Evolutionary conservation across 1,140 invertebrate genomes (phyloP).

Genomic region (Zaprionus nigranus): DNA sequence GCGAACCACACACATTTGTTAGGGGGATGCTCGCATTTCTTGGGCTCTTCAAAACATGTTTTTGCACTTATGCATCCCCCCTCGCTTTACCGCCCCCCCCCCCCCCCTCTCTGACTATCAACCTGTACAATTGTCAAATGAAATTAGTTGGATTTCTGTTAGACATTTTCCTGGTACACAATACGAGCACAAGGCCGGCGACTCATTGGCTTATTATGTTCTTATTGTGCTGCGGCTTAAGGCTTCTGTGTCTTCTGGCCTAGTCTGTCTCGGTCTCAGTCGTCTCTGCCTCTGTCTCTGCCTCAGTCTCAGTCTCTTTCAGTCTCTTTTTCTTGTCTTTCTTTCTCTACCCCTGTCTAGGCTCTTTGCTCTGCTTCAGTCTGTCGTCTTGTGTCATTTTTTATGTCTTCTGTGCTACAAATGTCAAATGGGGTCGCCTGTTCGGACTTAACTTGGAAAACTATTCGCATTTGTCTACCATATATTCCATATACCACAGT

Average conservation of each 20-base stretch:
- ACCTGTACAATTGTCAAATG: constrained; percentile 68
- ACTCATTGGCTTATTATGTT: constrained; percentile 49
- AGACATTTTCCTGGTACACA: constrained; percentile 24
- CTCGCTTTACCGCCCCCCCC: background rate
- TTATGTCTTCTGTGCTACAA: constrained; percentile 38
- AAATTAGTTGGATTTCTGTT: constrained; percentile 69
- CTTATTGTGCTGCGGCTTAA: constrained; percentile 51
- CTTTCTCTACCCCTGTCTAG: background rate
- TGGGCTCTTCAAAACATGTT: constrained; percentile 68
- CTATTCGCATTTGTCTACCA: constrained; percentile 25
- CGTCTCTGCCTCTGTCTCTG: too few species aligned
- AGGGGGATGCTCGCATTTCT: constrained; percentile 32
- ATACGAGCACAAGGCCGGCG: constrained; percentile 55
- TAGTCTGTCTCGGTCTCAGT: background rate
- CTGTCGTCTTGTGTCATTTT: constrained; percentile 20
- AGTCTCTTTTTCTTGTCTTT: background rate
- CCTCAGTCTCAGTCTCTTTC: background rate
- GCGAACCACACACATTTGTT: constrained; percentile 8
- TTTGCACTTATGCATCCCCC: constrained; percentile 68
- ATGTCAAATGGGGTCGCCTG: constrained; percentile 43
- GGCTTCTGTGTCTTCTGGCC: constrained; percentile 22
- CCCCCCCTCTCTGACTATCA: constrained; percentile 23
- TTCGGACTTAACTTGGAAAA: constrained; percentile 29
- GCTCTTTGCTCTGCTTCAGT: background rate
- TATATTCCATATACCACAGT: constrained; percentile 14